Evolutionary conservation across 2,113 vertebrate species (phyloP), one percentile per base, ranked within the genome.

Genomic region (Scopus umbretta): DNA sequence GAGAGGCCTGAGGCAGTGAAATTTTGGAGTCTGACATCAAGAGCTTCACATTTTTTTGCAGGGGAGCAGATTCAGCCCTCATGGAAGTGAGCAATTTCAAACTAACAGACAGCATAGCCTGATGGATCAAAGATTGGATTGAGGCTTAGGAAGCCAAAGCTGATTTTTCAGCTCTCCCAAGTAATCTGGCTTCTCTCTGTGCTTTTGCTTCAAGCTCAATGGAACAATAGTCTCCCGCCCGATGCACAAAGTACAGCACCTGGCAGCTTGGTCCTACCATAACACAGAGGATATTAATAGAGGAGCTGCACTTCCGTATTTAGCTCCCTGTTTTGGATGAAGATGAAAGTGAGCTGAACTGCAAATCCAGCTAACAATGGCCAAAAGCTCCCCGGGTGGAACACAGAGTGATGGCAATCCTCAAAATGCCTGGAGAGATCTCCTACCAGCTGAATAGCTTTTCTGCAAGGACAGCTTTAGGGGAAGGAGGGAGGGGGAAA

Each of bases 171-270:
- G 73, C 76, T 96, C 80, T 95, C 86, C 91, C 32, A 49, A 68
- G 91, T 94, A 94, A 97, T 92, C 94, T 93, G 90, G 79, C 90
- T 93, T 76, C 93, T 95, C 92, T 88, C 70, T 62, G 75, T 80
- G 93, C 81, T 80, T 97, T 90, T 80, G 78, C 96, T 93, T 68
- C 40, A 29, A 87, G 70, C 87, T 87, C 87, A 88, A 34, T 19
- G 78, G 76, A 96, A 93, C 84, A 94, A 90, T 53, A 17, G 66
- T 70, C 27, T 47, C 70, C 58, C 61, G 89, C 27, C 62, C 70
- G 53, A n/a, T n/a, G 94, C 91, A 80, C 94, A 68, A 67, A 91
- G 84, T 63, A 91, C 62, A 89, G 92, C 86, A 95, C 89, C 96
- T 96, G 95, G 88, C 95, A 97, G 83, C 58, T 4, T 79, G 83